Evolutionary conservation across 2,888 invertebrate species (phyloP), one percentile per base, ranked within the genome.

Genomic region (Acrobeloides nanus): DNA sequence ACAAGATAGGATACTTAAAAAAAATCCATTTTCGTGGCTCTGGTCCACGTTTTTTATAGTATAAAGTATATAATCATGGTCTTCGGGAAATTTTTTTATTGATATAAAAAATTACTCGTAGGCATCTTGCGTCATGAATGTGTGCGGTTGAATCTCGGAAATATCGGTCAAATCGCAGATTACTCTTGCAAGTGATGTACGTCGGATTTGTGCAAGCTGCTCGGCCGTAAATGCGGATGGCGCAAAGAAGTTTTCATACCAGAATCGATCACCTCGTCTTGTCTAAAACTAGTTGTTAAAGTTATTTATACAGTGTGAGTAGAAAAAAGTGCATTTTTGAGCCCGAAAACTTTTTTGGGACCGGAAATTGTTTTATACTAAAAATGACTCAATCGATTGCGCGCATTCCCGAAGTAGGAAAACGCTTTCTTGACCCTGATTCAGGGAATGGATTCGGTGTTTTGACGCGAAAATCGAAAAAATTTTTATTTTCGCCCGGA

Each of bases 181-280:
- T 6, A 72, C 47, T 2, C 67, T 42, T 0, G 72, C 61, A 54
- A 72, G 46, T 6, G 60, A 59, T 3, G 64, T 68, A 38, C 65
- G 66, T 6, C 66, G 46, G 32, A 73, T 64, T 45, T 74, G 64
- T 24, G 53, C 47, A 42, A 73, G 46, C 50, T 73, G 73, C 15
- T 57, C 55, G 10, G 60, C 59, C n/a, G 55, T 62, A 46, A 73
- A 72, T 1, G 69, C 59, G 5, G 73, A 71, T 27, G 65, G 59
- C 8, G 61, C 55, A 45, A 68, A 73, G 57, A 62, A 68, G 60
- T 73, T 73, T 40, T 68, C 72, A 49, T 42, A 83, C 76, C 70
- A 71, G 56, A 66, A 69, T 10, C 71, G 66, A 50, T 71, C 71
- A 4, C 63, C 67, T 34, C 62, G 46, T 37, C 53, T 53, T 6